Evolutionary conservation across 1,140 invertebrate genomes (phyloP).

Genomic region (Temnothorax longispinosus): DNA sequence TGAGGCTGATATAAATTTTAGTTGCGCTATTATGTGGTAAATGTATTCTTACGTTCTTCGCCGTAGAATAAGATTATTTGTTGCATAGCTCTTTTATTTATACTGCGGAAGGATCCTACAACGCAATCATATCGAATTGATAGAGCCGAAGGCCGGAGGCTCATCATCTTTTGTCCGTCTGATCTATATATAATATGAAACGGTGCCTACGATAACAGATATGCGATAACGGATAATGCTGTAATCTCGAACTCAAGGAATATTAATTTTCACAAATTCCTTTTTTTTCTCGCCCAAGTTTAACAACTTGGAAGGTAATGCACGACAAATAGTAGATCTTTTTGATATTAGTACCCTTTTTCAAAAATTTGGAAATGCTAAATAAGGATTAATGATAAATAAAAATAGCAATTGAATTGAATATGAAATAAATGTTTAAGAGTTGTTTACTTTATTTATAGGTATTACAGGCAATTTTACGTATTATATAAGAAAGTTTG

Average conservation of each 20-base stretch:
- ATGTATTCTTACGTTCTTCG: neutral
- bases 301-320: neutral
- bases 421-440: neutral
- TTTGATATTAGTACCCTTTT: neutral
- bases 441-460: neutral
- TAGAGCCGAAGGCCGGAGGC: neutral
- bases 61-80: neutral
- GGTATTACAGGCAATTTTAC: neutral
- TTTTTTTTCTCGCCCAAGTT: neutral
- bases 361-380: neutral
- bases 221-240: neutral
- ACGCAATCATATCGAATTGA: slow-evolving; percentile 13
- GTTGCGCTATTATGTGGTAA: neutral
- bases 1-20: neutral
- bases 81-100: neutral
- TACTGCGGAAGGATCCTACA: slow-evolving; percentile 9
- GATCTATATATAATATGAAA: neutral
- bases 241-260: neutral
- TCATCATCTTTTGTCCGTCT: neutral
- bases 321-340: neutral
- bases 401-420: neutral
- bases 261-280: neutral
- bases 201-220: neutral
- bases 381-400: neutral
- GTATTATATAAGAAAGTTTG: neutral